Base-by-base conservation (phyloP, 2,888 invertebrate genomes). In the Drosophila robusta region DNA sequence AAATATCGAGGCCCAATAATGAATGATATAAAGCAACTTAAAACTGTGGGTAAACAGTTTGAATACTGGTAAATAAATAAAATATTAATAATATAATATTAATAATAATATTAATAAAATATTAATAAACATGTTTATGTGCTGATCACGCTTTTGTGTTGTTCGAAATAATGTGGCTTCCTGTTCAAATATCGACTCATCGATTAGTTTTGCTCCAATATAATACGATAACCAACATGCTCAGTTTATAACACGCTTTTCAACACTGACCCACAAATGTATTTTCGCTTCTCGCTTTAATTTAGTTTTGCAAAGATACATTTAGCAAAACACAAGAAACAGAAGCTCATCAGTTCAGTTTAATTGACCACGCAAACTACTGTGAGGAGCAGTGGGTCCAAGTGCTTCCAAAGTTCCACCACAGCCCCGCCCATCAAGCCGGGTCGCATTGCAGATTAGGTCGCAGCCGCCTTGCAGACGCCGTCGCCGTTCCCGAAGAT, bases 241-340 rank as follows among this genome's bases (percentile, higher is more conserved):
- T 38, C 8, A 16, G 14, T 32, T 32, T 11, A 47, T 18, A 45
- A 4, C 4, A 16, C 34, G 14, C 14, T 73, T 60, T 24, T 4
- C 72, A 73, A 56, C 77, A 73, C 73, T 76, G 2, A 12, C 1
- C 9, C 5, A n/a, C 36, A 64, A 55, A 51, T 75, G 58, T 73
- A 58, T 76, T 71, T 56, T 73, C 72, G 52, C 60, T 52, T 51
- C 22, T 76, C 26, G 76, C 50, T 32, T 75, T 49, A 49, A 45
- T 36, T 38, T 5, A 49, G 18, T 45, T 44, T 65, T 44, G 29
- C 39, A 44, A 64, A 44, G 32, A 41, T 4, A 57, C 11, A 11
- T 18, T 47, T 65, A 14, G 8, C 9, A 11, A 47, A 52, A 45
- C 9, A n/a, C 22, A 32, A 9, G 3, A 45, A 6, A 16, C 9